These are phyloP conservation scores for Lepetodrilus schrolli DNA, from an alignment of 2,888 invertebrate genomes.

Conservation along the genomic window DNA sequence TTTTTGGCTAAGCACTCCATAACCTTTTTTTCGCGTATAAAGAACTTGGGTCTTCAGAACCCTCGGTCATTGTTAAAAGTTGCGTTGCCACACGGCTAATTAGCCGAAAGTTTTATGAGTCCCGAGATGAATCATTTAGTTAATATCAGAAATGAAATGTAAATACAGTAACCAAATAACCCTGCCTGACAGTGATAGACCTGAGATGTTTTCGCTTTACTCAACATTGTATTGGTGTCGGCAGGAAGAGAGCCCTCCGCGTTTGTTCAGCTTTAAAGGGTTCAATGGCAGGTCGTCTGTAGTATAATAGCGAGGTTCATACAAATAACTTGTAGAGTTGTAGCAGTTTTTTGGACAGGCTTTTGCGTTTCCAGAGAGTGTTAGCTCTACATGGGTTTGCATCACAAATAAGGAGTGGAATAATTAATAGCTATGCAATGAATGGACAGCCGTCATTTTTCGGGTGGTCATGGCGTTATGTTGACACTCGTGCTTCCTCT, in stretches of 20 bases:
- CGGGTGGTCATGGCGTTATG: background rate
- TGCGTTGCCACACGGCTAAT: background rate
- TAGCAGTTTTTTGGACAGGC: background rate
- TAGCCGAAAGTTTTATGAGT: background rate
- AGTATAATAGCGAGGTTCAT: background rate
- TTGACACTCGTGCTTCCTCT: background rate
- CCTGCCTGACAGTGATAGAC: conserved; percentile 1
- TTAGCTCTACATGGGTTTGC: conserved; percentile 14
- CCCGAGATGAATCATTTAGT: conserved; percentile 30
- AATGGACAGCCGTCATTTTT: background rate
- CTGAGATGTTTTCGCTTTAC: conserved; percentile 13
- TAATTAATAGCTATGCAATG: background rate
- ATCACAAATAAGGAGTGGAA: conserved; percentile 13
- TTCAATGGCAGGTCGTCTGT: no score
- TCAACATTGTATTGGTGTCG: conserved; percentile 11
- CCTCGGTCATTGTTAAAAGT: background rate
- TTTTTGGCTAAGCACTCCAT: conserved; percentile 9
- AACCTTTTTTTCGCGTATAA: background rate
- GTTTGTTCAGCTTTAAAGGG: conserved; percentile 21
- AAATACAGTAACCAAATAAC: conserved; percentile 24
- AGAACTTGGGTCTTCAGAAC: background rate
- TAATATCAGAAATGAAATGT: conserved; percentile 29
- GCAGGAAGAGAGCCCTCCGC: background rate
- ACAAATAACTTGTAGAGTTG: background rate
- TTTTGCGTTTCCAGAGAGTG: background rate